Evolutionary conservation across 1,140 invertebrate genomes (phyloP).

Genomic region (Neodiprion virginianus): DNA sequence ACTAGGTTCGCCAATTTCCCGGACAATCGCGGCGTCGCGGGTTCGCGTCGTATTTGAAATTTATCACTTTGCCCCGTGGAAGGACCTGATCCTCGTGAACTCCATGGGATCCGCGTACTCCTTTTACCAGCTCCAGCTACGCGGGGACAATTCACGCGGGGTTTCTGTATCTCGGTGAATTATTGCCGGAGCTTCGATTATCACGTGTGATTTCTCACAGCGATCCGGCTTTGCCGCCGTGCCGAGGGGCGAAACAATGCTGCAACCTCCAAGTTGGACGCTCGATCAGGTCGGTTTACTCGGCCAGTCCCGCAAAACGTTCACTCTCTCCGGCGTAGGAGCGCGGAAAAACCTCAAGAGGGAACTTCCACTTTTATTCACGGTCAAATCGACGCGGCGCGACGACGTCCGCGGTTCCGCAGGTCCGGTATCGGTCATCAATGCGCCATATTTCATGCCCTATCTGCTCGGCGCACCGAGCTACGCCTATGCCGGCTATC

Average conservation of each 20-base stretch:
- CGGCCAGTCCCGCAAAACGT: slow-evolving; percentile 5
- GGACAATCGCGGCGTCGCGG: slow-evolving; percentile 9
- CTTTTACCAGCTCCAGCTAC: slow-evolving; percentile 12
- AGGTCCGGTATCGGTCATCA: slow-evolving; percentile 47
- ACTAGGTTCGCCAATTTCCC: not conserved
- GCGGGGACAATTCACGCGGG: slow-evolving; percentile 23
- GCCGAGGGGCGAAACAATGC: no score
- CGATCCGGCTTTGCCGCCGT: slow-evolving; percentile 28
- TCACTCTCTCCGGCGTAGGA: not conserved
- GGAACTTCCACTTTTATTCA: not conserved
- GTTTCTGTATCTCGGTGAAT: slow-evolving; percentile 45
- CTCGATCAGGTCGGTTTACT: slow-evolving; percentile 13
- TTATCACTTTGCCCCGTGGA: slow-evolving; percentile 39
- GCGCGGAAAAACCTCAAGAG: not conserved
- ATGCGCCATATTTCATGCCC: slow-evolving; percentile 50
- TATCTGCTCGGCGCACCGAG: slow-evolving; percentile 41
- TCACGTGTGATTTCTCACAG: slow-evolving; percentile 48
- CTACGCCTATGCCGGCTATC: slow-evolving; percentile 31
- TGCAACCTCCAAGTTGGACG: not conserved
- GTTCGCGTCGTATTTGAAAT: slow-evolving; percentile 39
- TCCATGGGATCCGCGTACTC: not conserved
- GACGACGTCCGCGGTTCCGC: not conserved
- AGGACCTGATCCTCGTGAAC: slow-evolving; percentile 30
- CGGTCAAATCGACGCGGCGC: slow-evolving; percentile 25
- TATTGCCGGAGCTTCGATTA: slow-evolving; percentile 46